Evolutionary conservation across 2,113 vertebrate genomes (phyloP), one percentile per base, ranked within the genome.

Genomic region (Mugil cephalus): DNA sequence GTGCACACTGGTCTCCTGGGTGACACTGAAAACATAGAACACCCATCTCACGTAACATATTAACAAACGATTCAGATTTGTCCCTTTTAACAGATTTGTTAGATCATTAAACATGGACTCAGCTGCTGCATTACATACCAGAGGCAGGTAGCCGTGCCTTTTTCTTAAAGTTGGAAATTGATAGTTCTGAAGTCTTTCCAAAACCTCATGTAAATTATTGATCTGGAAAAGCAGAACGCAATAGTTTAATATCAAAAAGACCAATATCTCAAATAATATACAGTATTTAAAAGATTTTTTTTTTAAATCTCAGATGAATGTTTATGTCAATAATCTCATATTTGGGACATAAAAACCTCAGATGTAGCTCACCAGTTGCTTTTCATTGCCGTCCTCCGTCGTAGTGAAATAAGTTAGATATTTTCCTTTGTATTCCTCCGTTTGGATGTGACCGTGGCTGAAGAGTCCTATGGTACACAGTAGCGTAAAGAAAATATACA

Each of bases 101-200:
- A 8, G 6, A 68, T 19, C 42, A 36, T n/a, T n/a, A n/a, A n/a
- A n/a, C n/a, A 39, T 43, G 10, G 40, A 35, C 5, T 64, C 36
- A 38, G 17, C 21, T 59, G 12, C 59, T 34, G n/a, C 1, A 10
- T 53, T 72, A 52, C 86, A 36, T 74, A 91, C 89, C 84, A 76
- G 45, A 17, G 90, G 87, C 53, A 91, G 60, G 72, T 81, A 72
- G 35, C 82, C 75, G 4, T 88, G 81, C 46, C 89, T 93, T 80
- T 87, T 91, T 64, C 73, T 83, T 4, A 82, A 47, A 67, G 62
- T n/a, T 74, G 84, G 84, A 79, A 88, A 70, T 38, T 75, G 63
- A 63, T 82, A 80, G 61, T 88, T 89, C 55, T 90, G 86, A 72
- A 93, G 87, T 74, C 76, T 86, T 39, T 92, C 83, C 84, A 91